A percentile compares a stretch with the other conserved stretches of the same genome.
Evolutionary conservation across 2,888 invertebrate genomes (phyloP).

Genomic region (Rotaria macrura): DNA sequence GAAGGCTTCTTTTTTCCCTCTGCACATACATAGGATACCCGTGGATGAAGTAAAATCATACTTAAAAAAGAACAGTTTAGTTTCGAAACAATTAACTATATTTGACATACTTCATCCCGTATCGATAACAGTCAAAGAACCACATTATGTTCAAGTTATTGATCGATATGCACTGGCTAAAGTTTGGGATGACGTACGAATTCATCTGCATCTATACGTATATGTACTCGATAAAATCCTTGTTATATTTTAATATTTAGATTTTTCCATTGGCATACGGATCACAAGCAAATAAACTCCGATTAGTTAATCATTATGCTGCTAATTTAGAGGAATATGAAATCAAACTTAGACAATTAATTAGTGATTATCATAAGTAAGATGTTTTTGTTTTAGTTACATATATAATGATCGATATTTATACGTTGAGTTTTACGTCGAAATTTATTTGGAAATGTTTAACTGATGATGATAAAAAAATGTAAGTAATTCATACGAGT

Average conservation of each 20-base stretch:
- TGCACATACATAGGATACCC: background rate
- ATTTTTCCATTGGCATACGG: background rate
- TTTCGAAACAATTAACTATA: background rate
- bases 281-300: background rate
- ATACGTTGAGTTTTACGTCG: background rate
- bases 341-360: background rate
- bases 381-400: background rate
- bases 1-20: background rate
- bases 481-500: background rate
- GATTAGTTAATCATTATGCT: background rate
- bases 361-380: background rate
- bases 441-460: background rate
- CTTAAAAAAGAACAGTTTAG: constrained; percentile 14
- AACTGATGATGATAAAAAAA: background rate
- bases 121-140: background rate
- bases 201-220: too few relatives aligned
- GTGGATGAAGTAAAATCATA: background rate
- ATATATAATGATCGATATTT: too few relatives aligned
- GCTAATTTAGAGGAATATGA: background rate
- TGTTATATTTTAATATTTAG: background rate
- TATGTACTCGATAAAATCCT: background rate
- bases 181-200: constrained; percentile 6
- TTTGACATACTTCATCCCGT: background rate
- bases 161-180: background rate
- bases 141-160: background rate